phyloP scores from a whole-genome alignment of 2,797 vertebrate genomes.

The Gambelia wislizenii region DNA sequence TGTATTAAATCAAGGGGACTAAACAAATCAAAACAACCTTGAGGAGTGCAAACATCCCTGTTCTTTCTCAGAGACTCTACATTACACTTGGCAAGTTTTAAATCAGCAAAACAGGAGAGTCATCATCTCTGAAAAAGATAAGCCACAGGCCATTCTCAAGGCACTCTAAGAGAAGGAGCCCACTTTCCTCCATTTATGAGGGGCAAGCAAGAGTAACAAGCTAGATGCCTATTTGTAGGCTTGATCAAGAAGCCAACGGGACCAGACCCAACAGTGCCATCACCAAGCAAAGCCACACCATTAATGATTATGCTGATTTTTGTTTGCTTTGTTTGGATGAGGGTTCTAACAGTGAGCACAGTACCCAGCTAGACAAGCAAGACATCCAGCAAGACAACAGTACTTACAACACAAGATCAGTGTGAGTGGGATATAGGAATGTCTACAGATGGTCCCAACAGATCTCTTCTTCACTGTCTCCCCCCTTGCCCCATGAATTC shows the following conservation, averaged over 20 bases:
- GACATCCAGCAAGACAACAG: too few relatives aligned
- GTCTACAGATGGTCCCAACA: neutral
- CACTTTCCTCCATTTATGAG: neutral
- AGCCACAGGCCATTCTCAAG: slow-evolving; percentile 33
- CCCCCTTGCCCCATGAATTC: neutral
- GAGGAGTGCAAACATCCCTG: slow-evolving; percentile 56
- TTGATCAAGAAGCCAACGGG: slow-evolving; percentile 19
- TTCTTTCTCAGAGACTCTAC: slow-evolving; percentile 38
- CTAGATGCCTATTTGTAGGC: neutral
- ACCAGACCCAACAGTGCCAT: neutral
- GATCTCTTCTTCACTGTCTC: neutral
- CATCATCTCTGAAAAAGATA: slow-evolving; percentile 27
- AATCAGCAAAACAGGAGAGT: slow-evolving; percentile 32
- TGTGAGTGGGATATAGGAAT: neutral
- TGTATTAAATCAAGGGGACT: slow-evolving; percentile 30
- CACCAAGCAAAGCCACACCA: neutral
- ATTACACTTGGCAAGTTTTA: slow-evolving; percentile 15
- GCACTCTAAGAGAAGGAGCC: slow-evolving; percentile 32
- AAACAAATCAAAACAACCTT: slow-evolving; percentile 62
- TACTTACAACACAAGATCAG: too few relatives aligned
- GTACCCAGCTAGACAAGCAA: neutral
- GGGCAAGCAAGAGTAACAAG: slow-evolving; percentile 38
- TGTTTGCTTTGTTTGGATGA: neutral
- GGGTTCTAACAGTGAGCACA: neutral
- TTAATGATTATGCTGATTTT: neutral